Conservation (phyloP, 2,113 vertebrate species). For the Equus quagga region DNA sequence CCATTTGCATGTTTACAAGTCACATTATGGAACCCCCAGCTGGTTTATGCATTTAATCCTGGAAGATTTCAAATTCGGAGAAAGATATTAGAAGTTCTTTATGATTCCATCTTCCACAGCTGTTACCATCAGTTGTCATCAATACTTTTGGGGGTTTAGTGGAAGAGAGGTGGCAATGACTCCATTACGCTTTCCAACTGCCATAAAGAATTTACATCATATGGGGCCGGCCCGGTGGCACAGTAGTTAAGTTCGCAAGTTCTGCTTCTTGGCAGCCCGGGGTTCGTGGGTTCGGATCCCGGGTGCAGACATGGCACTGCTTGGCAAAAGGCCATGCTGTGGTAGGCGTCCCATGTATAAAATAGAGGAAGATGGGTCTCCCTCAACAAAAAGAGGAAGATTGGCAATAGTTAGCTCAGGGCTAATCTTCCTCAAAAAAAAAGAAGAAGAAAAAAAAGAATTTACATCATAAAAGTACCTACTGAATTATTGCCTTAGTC, state of each 20-base stretch:
- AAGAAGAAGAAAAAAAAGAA: constrained; percentile 32
- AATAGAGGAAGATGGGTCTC: too few relatives aligned
- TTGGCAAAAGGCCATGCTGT: too few relatives aligned
- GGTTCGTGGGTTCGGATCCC: too few relatives aligned
- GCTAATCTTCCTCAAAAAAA: too few relatives aligned
- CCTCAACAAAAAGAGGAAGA: too few relatives aligned
- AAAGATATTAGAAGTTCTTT: not conserved
- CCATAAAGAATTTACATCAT: constrained; percentile 74
- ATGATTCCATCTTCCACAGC: constrained; percentile 51
- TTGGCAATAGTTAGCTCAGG: too few relatives aligned
- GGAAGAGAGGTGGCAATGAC: constrained; percentile 33
- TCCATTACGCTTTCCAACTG: constrained; percentile 63
- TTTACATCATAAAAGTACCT: constrained; percentile 74
- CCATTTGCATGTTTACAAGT: constrained; percentile 22
- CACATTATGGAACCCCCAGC: not conserved
- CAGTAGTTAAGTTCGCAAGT: too few relatives aligned
- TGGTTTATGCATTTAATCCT: not conserved
- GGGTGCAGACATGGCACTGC: too few relatives aligned
- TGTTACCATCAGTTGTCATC: constrained; percentile 66
- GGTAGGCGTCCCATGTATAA: too few relatives aligned
- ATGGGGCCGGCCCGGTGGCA: not conserved
- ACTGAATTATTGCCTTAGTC: constrained; percentile 54
- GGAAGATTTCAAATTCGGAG: not conserved
- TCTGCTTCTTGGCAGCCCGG: too few relatives aligned
- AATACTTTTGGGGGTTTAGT: constrained; percentile 49